phyloP scores from a whole-genome alignment of 2,888 invertebrate species.

The Glyphotaelius pellucidus region DNA sequence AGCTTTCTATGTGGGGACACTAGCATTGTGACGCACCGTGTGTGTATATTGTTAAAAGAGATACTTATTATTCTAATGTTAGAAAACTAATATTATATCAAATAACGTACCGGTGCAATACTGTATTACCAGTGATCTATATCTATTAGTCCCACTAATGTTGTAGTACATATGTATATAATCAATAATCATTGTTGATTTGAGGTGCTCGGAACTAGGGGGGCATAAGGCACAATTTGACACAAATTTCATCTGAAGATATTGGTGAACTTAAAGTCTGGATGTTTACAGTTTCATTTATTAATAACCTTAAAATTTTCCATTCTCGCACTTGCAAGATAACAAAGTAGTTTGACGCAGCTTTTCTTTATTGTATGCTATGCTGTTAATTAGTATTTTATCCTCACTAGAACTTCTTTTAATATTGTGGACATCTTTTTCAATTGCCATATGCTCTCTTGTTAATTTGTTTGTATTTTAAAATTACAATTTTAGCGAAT shows the following conservation, averaged over 20 bases:
- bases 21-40: not conserved
- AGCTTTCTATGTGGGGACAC: not conserved
- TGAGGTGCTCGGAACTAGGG: not conserved
- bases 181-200: not conserved
- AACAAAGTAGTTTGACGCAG: not conserved
- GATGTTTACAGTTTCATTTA: not conserved
- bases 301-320: not conserved
- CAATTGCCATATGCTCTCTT: not conserved
- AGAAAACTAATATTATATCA: slow-evolving; percentile 1
- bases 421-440: not conserved
- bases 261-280: not conserved
- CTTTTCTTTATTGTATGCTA: too few relatives aligned
- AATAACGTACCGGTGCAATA: slow-evolving; percentile 42
- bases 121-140: slow-evolving; percentile 12
- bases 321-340: not conserved
- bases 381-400: not conserved
- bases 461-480: not conserved
- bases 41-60: slow-evolving; percentile 16
- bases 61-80: slow-evolving; percentile 29
- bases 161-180: not conserved
- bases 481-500: not conserved
- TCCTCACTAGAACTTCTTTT: not conserved
- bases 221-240: not conserved
- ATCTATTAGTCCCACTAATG: not conserved
- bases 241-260: not conserved